Percentiles rank a stretch among this genome's conserved stretches.
Evolutionary conservation across 2,113 vertebrate species (phyloP).

Genomic region (Rhinolophus ferrumequinum): DNA sequence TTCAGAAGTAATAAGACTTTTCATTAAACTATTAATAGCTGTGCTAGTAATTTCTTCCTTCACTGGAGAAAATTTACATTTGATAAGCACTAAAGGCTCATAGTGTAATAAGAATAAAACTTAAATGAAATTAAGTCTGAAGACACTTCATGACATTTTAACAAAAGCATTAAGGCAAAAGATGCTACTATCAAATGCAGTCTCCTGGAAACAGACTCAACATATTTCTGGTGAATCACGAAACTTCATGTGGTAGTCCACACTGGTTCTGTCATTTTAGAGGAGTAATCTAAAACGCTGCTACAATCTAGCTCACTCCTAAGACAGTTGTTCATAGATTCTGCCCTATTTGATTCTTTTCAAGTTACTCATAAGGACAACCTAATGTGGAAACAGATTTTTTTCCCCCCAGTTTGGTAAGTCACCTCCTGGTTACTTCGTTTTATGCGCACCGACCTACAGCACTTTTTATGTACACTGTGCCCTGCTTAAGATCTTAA

Average conservation of each 20-base stretch:
- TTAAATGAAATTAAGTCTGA: constrained; percentile 72
- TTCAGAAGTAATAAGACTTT: constrained; percentile 73
- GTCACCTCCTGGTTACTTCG: background rate
- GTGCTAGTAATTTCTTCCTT: constrained; percentile 69
- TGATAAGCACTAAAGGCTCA: constrained; percentile 69
- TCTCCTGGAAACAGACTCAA: background rate
- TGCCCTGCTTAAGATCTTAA: background rate
- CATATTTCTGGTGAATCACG: constrained; percentile 1
- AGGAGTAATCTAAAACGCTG: background rate
- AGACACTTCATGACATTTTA: constrained; percentile 61
- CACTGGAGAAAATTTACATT: constrained; percentile 75
- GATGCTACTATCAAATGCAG: background rate
- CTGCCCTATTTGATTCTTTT: background rate
- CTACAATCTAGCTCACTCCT: background rate
- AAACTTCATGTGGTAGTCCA: background rate
- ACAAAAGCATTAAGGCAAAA: constrained; percentile 45
- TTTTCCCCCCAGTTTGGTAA: background rate
- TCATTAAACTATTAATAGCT: constrained; percentile 73
- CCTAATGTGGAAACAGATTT: background rate
- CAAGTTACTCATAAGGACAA: background rate
- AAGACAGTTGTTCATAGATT: background rate
- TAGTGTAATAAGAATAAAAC: constrained; percentile 66
- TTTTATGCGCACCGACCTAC: background rate
- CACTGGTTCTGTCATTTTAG: background rate
- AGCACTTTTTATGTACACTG: background rate